A percentile compares a stretch with the other conserved stretches of the same genome.
These are phyloP conservation scores for Ornithoptera alexandrae DNA, from an alignment of 2,888 invertebrate species.

Conservation along the genomic window DNA sequence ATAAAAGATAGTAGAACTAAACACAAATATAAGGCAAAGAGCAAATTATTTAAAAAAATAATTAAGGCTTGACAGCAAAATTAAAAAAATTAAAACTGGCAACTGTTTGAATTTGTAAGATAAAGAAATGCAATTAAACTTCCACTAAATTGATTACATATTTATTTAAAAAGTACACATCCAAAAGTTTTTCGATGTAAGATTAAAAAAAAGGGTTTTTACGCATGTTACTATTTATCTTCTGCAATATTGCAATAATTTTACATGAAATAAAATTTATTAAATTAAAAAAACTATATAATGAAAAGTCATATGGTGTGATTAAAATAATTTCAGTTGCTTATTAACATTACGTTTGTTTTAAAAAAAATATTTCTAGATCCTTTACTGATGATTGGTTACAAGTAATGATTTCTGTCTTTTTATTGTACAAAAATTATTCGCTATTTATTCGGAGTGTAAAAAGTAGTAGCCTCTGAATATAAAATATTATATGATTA, in stretches of 20 bases:
- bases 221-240: constrained; percentile 39
- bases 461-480: constrained; percentile 24
- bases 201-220: constrained; percentile 63
- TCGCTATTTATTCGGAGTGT: constrained; percentile 13
- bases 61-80: too few relatives aligned
- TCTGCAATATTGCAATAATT: constrained; percentile 33
- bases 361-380: too few relatives aligned
- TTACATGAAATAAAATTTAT: constrained; percentile 24
- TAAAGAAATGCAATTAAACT: constrained; percentile 7
- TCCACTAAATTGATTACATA: constrained; percentile 62
- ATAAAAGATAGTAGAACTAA: too few relatives aligned
- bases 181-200: constrained; percentile 76
- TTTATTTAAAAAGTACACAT: constrained; percentile 76
- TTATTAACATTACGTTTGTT: too few relatives aligned
- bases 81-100: too few relatives aligned
- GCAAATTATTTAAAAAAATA: too few relatives aligned
- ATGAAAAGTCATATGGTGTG: too few relatives aligned
- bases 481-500: constrained; percentile 17
- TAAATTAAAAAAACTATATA: neutral
- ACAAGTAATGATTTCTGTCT: too few relatives aligned
- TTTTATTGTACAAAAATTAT: constrained; percentile 8
- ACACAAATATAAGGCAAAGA: too few relatives aligned
- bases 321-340: too few relatives aligned
- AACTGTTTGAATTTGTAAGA: too few relatives aligned
- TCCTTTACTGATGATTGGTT: too few relatives aligned